Evolutionary conservation across 2,888 invertebrate species (phyloP).

Genomic region (Polydrusus cervinus): DNA sequence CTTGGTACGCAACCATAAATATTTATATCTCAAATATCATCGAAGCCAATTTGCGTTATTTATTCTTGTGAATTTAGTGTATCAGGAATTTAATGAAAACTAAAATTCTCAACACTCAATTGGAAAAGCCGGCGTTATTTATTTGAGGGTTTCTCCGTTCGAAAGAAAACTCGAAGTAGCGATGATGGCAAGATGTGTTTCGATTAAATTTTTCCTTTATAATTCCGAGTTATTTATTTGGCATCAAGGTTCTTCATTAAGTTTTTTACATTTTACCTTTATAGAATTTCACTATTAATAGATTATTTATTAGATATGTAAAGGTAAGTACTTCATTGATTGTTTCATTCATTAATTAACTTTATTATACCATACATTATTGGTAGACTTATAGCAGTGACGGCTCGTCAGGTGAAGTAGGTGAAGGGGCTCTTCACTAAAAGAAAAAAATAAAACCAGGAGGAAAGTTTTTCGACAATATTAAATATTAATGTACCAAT

Average conservation of each 20-base stretch:
- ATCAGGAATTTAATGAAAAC: slow-evolving; percentile 2
- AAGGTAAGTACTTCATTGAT: too few species aligned
- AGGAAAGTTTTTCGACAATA: too few species aligned
- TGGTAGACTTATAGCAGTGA: too few species aligned
- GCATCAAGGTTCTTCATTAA: neutral
- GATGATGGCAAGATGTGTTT: neutral
- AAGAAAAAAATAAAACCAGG: too few species aligned
- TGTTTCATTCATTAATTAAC: too few species aligned
- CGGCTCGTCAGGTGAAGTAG: too few species aligned
- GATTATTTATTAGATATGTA: too few species aligned
- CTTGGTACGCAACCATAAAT: neutral
- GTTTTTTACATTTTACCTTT: neutral
- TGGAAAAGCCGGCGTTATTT: neutral
- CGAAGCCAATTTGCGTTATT: neutral
- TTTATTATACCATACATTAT: too few species aligned
- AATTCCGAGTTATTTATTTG: neutral
- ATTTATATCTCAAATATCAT: slow-evolving; percentile 1
- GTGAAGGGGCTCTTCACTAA: too few species aligned
- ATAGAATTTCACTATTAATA: too few species aligned
- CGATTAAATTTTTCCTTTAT: neutral
- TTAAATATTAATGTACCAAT: too few species aligned
- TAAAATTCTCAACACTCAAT: neutral
- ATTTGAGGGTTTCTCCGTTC: neutral
- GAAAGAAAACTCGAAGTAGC: neutral
- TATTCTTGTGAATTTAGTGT: neutral